These are phyloP conservation scores for Cabera pusaria DNA, from an alignment of 2,888 invertebrate genomes.

Conservation along the genomic window DNA sequence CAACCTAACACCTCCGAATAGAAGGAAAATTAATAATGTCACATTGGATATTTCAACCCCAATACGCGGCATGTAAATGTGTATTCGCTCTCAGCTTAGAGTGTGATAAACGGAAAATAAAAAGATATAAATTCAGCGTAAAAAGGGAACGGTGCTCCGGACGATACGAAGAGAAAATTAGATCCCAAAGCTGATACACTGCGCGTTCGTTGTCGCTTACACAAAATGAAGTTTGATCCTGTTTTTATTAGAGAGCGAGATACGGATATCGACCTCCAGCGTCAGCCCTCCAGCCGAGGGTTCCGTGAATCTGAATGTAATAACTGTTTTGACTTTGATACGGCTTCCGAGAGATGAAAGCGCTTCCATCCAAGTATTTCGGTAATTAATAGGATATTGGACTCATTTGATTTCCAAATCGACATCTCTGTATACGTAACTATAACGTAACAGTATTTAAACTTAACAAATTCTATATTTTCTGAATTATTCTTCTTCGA, in stretches of 20 bases:
- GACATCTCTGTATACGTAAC: too few relatives aligned
- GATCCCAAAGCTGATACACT: constrained; percentile 61
- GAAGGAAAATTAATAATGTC: constrained; percentile 11
- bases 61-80: constrained; percentile 17
- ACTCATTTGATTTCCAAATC: background rate
- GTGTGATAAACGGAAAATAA: constrained; percentile 33
- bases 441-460: too few relatives aligned
- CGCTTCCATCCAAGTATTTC: constrained; percentile 11
- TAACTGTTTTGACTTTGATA: constrained; percentile 16
- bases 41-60: constrained; percentile 15
- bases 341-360: constrained; percentile 14
- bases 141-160: constrained; percentile 31
- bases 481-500: too few relatives aligned
- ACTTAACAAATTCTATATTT: too few relatives aligned
- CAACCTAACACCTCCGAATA: constrained; percentile 1
- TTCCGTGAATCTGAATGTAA: constrained; percentile 16
- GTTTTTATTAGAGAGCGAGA: constrained; percentile 49
- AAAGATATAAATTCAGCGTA: constrained; percentile 37
- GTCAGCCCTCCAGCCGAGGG: constrained; percentile 12
- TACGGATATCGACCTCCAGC: constrained; percentile 28
- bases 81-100: constrained; percentile 15
- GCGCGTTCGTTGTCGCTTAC: constrained; percentile 47
- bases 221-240: constrained; percentile 60
- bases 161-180: constrained; percentile 50
- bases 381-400: constrained; percentile 15